Evolutionary conservation across 2,888 invertebrate species (phyloP).

Genomic region (Cephus pulcher): DNA sequence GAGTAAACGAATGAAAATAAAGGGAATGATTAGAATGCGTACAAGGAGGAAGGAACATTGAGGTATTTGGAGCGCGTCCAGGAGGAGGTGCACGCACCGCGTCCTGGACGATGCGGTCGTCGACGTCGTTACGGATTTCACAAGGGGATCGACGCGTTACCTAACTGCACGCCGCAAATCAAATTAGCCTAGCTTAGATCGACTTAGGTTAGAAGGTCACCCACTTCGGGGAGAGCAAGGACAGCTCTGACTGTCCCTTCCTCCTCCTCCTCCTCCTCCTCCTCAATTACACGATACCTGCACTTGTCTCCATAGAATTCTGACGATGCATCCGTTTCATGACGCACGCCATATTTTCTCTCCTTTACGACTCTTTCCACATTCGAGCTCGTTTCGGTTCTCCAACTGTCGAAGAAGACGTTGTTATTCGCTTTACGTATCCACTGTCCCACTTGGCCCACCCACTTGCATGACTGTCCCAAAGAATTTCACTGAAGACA

Average conservation of each 20-base stretch:
- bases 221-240: constrained; percentile 35
- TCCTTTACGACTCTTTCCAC: neutral
- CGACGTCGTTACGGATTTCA: neutral
- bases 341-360: neutral
- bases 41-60: constrained; percentile 4
- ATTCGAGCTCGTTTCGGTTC: neutral
- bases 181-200: constrained; percentile 45
- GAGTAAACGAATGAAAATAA: neutral
- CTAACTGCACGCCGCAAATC: constrained; percentile 32
- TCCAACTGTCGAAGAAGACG: neutral
- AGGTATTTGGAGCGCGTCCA: constrained; percentile 44
- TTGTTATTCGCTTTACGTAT: neutral
- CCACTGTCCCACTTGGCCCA: neutral
- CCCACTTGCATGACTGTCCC: neutral
- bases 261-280: too few species aligned
- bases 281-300: neutral
- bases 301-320: neutral
- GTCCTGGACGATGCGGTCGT: neutral
- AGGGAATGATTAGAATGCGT: neutral
- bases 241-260: neutral
- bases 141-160: constrained; percentile 28
- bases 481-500: neutral
- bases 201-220: constrained; percentile 34
- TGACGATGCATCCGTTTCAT: neutral
- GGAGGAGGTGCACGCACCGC: neutral